A percentile compares a stretch with the other conserved stretches of the same genome.
Conservation (phyloP, 2,888 invertebrate genomes). For the Cinara cedri region DNA sequence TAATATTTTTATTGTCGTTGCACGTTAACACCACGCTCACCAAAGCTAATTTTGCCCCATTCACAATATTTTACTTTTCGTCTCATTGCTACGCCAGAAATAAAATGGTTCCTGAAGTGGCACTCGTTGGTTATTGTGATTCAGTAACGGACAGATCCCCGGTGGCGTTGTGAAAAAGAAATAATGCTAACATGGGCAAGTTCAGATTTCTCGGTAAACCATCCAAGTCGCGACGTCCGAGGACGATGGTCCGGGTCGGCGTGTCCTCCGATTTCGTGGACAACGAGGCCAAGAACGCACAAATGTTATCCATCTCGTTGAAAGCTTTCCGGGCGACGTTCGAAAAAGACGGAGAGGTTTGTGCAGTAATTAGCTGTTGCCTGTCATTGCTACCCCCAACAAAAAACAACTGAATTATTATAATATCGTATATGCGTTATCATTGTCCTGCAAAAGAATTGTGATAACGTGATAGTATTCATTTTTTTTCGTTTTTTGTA, state of each 20-base stretch:
- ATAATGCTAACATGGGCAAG: conserved; percentile 18
- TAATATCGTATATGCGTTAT: too few relatives aligned
- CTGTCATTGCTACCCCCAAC: background rate
- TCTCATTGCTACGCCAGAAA: background rate
- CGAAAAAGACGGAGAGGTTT: conserved; percentile 27
- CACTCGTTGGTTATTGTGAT: too few relatives aligned
- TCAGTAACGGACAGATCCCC: background rate
- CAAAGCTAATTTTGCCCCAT: too few relatives aligned
- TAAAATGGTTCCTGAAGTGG: background rate
- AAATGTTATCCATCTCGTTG: conserved; percentile 21
- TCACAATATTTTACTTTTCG: too few relatives aligned
- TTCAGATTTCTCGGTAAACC: conserved; percentile 48
- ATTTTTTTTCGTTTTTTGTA: too few relatives aligned
- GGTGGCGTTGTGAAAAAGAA: background rate
- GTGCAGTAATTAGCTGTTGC: background rate
- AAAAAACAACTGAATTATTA: background rate
- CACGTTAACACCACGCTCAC: background rate
- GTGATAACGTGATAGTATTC: too few relatives aligned
- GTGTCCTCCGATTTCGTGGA: conserved; percentile 39
- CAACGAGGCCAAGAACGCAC: conserved; percentile 36
- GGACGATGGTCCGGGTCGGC: conserved; percentile 32
- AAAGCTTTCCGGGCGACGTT: conserved; percentile 32
- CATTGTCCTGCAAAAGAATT: too few relatives aligned
- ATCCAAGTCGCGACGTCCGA: conserved; percentile 11
- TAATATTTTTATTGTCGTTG: background rate